Conservation (phyloP, 2,113 vertebrate genomes). For the Pachyramphus minor region DNA sequence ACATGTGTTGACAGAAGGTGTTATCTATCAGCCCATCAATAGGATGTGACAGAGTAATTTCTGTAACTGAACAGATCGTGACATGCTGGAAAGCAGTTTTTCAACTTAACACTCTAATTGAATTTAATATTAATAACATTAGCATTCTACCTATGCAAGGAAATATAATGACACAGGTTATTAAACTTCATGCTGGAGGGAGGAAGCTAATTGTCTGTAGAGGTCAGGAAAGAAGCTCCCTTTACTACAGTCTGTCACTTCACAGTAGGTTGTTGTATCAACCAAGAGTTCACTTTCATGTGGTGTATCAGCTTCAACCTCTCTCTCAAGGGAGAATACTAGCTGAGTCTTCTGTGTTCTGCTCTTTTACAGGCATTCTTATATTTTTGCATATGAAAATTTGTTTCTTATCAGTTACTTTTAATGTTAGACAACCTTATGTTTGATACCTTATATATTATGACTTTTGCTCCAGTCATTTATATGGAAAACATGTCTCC, state of each 20-base stretch:
- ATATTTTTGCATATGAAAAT: background rate
- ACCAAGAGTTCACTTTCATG: background rate
- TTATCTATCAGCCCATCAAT: background rate
- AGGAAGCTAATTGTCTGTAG: conserved; percentile 36
- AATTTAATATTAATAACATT: conserved; percentile 43
- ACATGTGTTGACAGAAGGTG: background rate
- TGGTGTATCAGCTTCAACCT: background rate
- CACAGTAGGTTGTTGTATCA: background rate
- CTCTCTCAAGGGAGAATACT: background rate
- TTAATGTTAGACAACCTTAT: background rate
- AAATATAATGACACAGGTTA: conserved; percentile 28
- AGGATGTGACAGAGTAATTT: background rate
- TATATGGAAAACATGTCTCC: background rate
- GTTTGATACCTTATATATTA: background rate
- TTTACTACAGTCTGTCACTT: background rate
- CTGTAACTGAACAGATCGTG: background rate
- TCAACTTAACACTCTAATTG: background rate
- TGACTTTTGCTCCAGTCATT: background rate
- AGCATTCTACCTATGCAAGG: background rate
- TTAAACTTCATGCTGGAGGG: conserved; percentile 28
- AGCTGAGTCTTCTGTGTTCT: background rate
- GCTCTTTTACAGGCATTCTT: background rate
- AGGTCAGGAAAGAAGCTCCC: conserved; percentile 20
- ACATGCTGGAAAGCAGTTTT: background rate
- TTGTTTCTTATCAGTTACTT: background rate